Evolutionary conservation across 2,797 vertebrate species (phyloP), one percentile per base, ranked within the genome.

Genomic region (Perodicticus potto): DNA sequence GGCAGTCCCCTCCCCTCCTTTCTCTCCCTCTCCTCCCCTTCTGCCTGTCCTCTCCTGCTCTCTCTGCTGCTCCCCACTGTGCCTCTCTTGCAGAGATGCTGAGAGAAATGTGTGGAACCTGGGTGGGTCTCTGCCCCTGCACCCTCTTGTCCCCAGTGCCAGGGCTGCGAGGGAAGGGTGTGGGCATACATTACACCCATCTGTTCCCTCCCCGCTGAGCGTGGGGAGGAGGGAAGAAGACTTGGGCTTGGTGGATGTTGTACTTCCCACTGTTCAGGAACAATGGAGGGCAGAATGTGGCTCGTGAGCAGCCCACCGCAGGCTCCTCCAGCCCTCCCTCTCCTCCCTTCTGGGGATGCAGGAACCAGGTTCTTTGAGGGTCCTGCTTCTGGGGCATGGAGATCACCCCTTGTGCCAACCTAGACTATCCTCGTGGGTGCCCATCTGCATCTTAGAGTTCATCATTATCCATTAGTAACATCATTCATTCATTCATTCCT

Each of bases 161-260:
- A 95, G 92, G 89, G 69, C 89, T 95, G 74, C 70, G 63, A 89
- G 87, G 86, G 95, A 90, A 96, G 96, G 97, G 92, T 83, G 97
- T 86, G 95, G 97, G 97, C 96, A 98, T 97, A 97, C 97, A 98
- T 98, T 97, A 97, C 92, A 85, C 97, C 97, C 97, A 98, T 97
- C 97, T 97, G 96, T 93, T 96, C 95, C 90, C 95, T 96, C 93
- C 97, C 97, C 53, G 96, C 97, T 95, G 96, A 91, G 97, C 89
- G 67, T 74, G 27, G 94, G 63, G 84, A 96, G 93, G 69, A 87
- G 78, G 92, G 93, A 37, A 37, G 80, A 93, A 81, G 96, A 84
- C 93, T 49, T 27, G 70, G 96, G 94, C 87, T 77, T 34, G 49
- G 72, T 94, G 94, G 93, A 80, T 89, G 81, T 89, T 96, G 94